Conservation (phyloP, 2,797 vertebrate genomes). For the Eulemur rubriventer region DNA sequence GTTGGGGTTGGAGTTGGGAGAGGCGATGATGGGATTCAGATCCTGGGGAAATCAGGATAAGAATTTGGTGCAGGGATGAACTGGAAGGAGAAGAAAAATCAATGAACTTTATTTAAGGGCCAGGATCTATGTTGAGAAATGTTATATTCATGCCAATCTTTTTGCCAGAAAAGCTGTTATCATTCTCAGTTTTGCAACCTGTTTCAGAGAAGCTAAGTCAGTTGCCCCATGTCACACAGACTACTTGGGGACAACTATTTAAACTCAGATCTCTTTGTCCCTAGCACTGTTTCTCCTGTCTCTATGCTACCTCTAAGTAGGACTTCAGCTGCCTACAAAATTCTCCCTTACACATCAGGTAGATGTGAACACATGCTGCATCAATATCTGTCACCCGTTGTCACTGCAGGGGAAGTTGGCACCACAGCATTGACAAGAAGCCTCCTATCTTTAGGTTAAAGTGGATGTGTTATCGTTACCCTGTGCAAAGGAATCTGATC, state of each 20-base stretch:
- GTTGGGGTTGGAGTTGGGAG: neutral
- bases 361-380: neutral
- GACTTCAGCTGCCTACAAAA: neutral
- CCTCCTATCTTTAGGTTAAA: constrained; percentile 63
- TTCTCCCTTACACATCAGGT: neutral
- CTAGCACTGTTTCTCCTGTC: neutral
- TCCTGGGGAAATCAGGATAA: neutral
- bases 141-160: neutral
- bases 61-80: neutral
- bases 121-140: neutral
- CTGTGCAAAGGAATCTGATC: constrained; percentile 68
- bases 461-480: constrained; percentile 59
- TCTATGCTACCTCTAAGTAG: neutral
- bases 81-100: neutral
- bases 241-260: neutral
- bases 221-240: neutral
- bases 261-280: neutral
- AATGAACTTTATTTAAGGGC: neutral
- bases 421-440: neutral
- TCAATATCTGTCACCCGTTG: neutral
- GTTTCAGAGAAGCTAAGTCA: neutral
- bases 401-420: neutral
- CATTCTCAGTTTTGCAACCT: neutral
- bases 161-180: neutral
- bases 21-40: neutral